Conservation (phyloP, 2,888 invertebrate species). For the Disparrhopalites patrizii region DNA sequence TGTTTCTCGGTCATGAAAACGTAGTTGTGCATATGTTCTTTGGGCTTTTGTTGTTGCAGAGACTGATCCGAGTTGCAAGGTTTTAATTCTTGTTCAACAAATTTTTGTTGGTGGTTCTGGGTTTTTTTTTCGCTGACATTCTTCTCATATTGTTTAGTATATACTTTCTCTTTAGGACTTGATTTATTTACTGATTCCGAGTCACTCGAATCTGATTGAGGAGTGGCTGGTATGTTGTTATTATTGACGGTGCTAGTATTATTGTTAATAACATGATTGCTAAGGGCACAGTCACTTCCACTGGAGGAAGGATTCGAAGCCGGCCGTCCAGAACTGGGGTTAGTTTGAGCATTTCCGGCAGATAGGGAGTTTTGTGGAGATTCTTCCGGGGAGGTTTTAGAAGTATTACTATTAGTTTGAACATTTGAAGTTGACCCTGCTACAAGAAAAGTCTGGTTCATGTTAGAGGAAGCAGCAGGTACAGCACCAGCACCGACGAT, state of each 20-base stretch:
- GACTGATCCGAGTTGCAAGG: conserved; percentile 17
- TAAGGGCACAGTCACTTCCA: background rate
- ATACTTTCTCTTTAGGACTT: background rate
- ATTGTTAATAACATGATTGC: background rate
- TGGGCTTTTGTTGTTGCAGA: conserved; percentile 1
- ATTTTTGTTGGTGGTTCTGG: background rate
- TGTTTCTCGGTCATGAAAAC: conserved; percentile 21
- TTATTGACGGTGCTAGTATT: background rate
- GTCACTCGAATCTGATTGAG: background rate
- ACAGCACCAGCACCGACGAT: background rate
- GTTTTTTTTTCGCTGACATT: conserved; percentile 12
- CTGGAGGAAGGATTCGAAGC: background rate
- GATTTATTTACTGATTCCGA: background rate
- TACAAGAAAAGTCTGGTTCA: conserved; percentile 12
- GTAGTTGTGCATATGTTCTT: conserved; percentile 8
- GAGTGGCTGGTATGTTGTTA: background rate
- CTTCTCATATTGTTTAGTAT: conserved; percentile 10
- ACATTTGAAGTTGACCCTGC: background rate
- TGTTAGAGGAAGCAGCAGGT: background rate
- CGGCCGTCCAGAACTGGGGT: background rate
- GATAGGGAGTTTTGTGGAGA: background rate
- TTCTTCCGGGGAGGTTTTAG: too few relatives aligned
- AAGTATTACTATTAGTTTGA: background rate
- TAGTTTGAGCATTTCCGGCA: background rate
- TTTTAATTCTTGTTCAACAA: background rate